phyloP scores from a whole-genome alignment of 2,888 invertebrate genomes.

The Allophyes oxyacanthae region DNA sequence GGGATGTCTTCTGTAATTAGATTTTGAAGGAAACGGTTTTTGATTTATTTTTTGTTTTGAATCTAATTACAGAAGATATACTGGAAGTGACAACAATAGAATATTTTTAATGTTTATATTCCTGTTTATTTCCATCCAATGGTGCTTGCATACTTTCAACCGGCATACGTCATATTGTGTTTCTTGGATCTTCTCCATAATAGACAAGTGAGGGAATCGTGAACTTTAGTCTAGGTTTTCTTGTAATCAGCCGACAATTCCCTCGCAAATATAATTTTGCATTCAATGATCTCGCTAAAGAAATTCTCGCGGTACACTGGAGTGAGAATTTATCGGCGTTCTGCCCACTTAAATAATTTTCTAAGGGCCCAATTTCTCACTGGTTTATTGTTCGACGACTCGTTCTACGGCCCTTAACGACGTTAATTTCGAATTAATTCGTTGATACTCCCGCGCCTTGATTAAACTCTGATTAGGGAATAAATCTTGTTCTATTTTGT shows the following conservation, averaged over 20 bases:
- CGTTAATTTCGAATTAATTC: conserved; percentile 84
- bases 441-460: conserved; percentile 75
- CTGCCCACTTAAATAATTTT: conserved; percentile 70
- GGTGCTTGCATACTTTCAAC: not conserved
- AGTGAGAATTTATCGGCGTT: conserved; percentile 68
- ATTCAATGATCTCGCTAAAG: conserved; percentile 51
- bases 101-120: too few species aligned
- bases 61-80: too few species aligned
- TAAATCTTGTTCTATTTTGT: conserved; percentile 73
- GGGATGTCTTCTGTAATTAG: too few species aligned
- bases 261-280: conserved; percentile 51
- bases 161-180: not conserved
- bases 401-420: conserved; percentile 69
- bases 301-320: conserved; percentile 51
- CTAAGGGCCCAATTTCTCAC: conserved; percentile 72
- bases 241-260: conserved; percentile 44
- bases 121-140: too few species aligned
- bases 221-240: conserved; percentile 15
- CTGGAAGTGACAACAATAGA: too few species aligned
- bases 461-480: conserved; percentile 83
- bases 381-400: conserved; percentile 78
- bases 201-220: conserved; percentile 8
- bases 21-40: too few species aligned
- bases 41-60: too few species aligned
- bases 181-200: not conserved